Percentiles rank a stretch among this genome's conserved stretches.
Evolutionary conservation across 1,140 invertebrate species (phyloP).

Genomic region (Fopius arisanus): DNA sequence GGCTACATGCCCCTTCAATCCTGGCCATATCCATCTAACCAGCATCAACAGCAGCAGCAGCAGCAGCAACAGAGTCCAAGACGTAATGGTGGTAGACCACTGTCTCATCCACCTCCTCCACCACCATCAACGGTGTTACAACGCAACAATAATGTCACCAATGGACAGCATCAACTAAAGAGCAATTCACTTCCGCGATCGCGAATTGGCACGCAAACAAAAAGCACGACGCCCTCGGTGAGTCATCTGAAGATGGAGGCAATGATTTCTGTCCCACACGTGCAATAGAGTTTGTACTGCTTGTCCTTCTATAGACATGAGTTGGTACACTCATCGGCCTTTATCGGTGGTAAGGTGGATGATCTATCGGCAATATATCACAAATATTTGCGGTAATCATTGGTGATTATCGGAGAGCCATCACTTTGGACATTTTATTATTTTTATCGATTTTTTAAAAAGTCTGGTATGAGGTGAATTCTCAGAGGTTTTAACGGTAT

Average conservation of each 20-base stretch:
- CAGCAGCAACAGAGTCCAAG: constrained; percentile 33
- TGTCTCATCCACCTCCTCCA: constrained; percentile 58
- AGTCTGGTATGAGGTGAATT: background rate
- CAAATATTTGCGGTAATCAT: background rate
- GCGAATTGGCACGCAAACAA: constrained; percentile 40
- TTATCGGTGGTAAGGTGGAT: background rate
- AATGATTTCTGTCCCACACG: background rate
- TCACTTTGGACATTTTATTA: background rate
- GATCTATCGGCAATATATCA: background rate
- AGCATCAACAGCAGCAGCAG: constrained; percentile 27
- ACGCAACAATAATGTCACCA: constrained; percentile 1
- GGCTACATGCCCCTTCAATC: constrained; percentile 57
- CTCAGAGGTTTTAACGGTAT: background rate
- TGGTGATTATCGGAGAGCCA: background rate
- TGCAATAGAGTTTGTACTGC: background rate
- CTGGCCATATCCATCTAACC: constrained; percentile 43
- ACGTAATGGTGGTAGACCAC: constrained; percentile 44
- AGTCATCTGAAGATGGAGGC: constrained; percentile 40
- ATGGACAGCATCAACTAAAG: constrained; percentile 39
- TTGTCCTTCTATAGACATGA: background rate
- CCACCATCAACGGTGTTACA: constrained; percentile 49
- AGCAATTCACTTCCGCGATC: constrained; percentile 47
- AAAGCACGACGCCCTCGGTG: constrained; percentile 57
- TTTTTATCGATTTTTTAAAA: background rate
- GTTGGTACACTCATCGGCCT: background rate